Percentiles rank a stretch among this genome's conserved stretches.
These are phyloP conservation scores for Ryuthela nishihirai DNA, from an alignment of 2,888 invertebrate genomes.

Conservation along the genomic window DNA sequence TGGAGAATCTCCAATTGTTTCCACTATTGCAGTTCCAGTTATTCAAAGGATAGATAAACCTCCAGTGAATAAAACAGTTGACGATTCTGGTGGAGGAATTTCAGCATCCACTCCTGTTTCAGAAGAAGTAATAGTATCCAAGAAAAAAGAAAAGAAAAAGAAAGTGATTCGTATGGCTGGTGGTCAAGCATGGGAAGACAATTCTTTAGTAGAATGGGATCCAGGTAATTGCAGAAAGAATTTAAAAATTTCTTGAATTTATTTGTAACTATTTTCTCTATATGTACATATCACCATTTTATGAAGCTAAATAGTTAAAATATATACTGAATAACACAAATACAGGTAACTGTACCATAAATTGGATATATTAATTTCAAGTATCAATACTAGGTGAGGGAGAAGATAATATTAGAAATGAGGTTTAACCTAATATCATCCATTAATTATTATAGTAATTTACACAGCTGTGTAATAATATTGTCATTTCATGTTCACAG, in stretches of 20 bases:
- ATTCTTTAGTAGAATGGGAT: conserved; percentile 91
- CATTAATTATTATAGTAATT: no score
- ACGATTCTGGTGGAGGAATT: conserved; percentile 6
- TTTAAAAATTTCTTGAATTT: not conserved
- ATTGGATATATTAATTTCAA: no score
- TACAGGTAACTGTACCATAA: no score
- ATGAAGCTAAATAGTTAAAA: no score
- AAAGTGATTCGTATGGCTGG: conserved; percentile 88
- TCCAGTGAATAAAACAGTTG: not conserved
- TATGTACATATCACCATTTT: no score
- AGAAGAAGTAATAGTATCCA: conserved; percentile 15
- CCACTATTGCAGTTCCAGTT: not conserved
- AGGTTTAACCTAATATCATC: no score
- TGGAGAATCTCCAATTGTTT: conserved; percentile 2
- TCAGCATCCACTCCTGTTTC: conserved; percentile 2
- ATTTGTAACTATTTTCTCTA: not conserved
- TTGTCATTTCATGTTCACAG: no score
- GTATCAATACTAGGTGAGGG: no score
- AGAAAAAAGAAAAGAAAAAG: conserved; percentile 56
- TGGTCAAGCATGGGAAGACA: conserved; percentile 94
- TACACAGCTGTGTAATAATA: no score
- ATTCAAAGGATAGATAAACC: conserved; percentile 14
- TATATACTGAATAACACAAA: no score
- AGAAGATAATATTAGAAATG: no score
- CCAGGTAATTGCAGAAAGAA: conserved; percentile 57